These are phyloP conservation scores for Sericinus montela DNA, from an alignment of 2,888 invertebrate species.

Conservation along the genomic window DNA sequence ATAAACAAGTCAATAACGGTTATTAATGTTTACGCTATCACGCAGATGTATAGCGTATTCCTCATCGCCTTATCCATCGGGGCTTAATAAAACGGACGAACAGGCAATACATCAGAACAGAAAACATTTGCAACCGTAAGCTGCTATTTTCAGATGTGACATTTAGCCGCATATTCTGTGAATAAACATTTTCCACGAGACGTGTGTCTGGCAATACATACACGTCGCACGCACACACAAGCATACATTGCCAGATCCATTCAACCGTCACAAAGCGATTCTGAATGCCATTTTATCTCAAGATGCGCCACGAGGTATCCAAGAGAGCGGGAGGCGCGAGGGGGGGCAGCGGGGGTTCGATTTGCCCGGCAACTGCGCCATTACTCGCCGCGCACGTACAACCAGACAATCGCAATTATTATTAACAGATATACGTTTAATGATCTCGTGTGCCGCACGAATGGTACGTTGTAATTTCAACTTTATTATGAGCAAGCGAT, in stretches of 20 bases:
- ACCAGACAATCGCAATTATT: slow-evolving; percentile 72
- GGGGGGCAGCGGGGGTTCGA: slow-evolving; percentile 32
- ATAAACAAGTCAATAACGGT: too few species aligned
- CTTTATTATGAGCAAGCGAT: slow-evolving; percentile 13
- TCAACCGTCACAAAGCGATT: slow-evolving; percentile 63
- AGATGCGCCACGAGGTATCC: slow-evolving; percentile 51
- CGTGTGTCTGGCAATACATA: slow-evolving; percentile 20
- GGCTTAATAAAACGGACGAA: background rate
- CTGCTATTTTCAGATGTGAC: background rate
- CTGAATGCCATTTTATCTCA: slow-evolving; percentile 59
- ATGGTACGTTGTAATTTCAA: slow-evolving; percentile 24
- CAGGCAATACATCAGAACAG: background rate
- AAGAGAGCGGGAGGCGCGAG: slow-evolving; percentile 33
- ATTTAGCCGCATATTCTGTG: slow-evolving; percentile 1
- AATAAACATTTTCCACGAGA: slow-evolving; percentile 9
- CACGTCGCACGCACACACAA: slow-evolving; percentile 45
- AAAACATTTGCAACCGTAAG: background rate
- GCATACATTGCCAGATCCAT: slow-evolving; percentile 45
- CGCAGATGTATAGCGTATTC: background rate
- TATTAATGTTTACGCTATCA: too few species aligned
- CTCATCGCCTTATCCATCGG: background rate
- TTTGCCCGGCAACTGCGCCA: slow-evolving; percentile 67
- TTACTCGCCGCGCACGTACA: slow-evolving; percentile 69
- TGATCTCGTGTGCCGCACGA: slow-evolving; percentile 51
- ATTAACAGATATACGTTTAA: slow-evolving; percentile 67